Evolutionary conservation across 2,797 vertebrate genomes (phyloP).

Genomic region (Rhincodon typus): DNA sequence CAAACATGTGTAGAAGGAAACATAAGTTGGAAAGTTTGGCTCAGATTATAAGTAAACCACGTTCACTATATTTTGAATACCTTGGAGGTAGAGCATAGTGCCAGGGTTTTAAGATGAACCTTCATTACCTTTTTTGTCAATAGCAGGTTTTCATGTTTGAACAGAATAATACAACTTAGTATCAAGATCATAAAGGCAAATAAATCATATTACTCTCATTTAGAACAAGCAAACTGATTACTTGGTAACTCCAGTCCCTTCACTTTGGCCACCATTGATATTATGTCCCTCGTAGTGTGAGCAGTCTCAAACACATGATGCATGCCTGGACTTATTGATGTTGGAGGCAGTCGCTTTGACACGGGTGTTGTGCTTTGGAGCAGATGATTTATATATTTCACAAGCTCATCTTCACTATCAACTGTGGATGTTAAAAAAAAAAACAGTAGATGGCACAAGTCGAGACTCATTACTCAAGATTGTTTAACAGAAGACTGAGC

Average conservation of each 20-base stretch:
- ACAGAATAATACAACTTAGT: background rate
- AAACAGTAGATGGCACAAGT: background rate
- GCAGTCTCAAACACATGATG: conserved; percentile 77
- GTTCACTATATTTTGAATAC: too few species aligned
- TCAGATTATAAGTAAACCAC: too few species aligned
- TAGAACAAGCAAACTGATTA: conserved; percentile 52
- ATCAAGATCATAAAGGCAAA: background rate
- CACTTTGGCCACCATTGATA: conserved; percentile 86
- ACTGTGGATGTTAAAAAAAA: conserved; percentile 41
- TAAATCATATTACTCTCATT: background rate
- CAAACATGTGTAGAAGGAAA: background rate
- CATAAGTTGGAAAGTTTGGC: too few species aligned
- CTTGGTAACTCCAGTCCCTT: conserved; percentile 82
- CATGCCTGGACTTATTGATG: conserved; percentile 62
- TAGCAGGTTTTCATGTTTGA: background rate
- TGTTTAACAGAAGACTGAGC: background rate
- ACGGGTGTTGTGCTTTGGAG: conserved; percentile 74
- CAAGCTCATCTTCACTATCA: conserved; percentile 67
- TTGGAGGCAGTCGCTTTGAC: conserved; percentile 72
- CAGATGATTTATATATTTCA: conserved; percentile 82
- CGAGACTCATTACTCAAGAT: background rate
- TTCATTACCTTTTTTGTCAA: background rate
- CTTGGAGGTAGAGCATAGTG: too few species aligned
- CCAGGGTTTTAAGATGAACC: too few species aligned
- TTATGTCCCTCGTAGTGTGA: conserved; percentile 86